Conservation (phyloP, 2,797 vertebrate genomes). For the Helicolenus hilgendorfi region DNA sequence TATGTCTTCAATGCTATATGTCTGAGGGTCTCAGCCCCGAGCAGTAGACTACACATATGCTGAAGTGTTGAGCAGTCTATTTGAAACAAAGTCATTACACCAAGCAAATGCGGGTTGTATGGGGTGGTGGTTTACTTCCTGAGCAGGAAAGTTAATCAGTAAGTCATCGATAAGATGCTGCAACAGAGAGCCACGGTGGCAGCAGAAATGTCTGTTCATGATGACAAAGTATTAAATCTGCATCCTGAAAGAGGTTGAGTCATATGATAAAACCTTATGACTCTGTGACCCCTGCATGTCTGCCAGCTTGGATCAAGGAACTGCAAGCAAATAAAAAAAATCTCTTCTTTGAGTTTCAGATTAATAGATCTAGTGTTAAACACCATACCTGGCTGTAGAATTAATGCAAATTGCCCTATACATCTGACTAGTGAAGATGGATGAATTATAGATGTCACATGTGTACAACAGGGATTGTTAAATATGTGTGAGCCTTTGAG, state of each 20-base stretch:
- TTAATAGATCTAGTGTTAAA: background rate
- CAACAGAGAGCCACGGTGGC: background rate
- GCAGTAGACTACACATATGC: background rate
- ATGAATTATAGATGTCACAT: background rate
- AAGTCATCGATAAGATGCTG: background rate
- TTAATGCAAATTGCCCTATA: background rate
- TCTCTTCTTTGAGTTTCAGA: background rate
- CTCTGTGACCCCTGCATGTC: background rate
- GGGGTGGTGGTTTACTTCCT: background rate
- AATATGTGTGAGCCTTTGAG: background rate
- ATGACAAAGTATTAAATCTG: background rate
- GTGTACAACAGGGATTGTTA: background rate
- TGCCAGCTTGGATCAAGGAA: background rate
- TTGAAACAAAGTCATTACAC: background rate
- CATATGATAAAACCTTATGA: constrained; percentile 52
- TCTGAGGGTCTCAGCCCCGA: background rate
- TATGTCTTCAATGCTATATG: background rate
- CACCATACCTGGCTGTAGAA: background rate
- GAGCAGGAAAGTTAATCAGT: background rate
- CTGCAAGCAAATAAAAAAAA: background rate
- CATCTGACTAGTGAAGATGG: background rate
- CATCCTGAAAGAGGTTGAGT: constrained; percentile 5
- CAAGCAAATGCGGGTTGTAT: background rate
- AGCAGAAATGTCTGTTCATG: background rate
- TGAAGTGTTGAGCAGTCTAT: background rate